Evolutionary conservation across 2,113 vertebrate species (phyloP).

Genomic region (Hipposideros armiger): DNA sequence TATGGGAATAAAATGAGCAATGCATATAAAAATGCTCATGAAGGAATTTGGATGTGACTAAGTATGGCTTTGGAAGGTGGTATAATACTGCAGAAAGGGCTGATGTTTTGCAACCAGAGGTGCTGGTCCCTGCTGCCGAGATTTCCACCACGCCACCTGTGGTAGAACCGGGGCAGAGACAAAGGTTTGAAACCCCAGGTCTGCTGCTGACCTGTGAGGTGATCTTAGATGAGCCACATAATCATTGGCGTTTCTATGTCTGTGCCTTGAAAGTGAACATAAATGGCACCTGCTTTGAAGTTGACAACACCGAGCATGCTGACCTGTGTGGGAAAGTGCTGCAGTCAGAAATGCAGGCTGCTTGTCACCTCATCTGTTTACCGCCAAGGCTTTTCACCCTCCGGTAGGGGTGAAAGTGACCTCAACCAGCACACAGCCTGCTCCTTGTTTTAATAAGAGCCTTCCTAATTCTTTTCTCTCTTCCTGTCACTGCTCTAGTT

Average conservation of each 20-base stretch:
- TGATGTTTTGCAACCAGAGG: rapidly evolving
- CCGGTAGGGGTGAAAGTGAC: background rate
- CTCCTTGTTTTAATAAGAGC: background rate
- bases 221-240: background rate
- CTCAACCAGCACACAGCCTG: background rate
- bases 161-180: background rate
- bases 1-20: background rate
- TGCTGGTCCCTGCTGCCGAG: background rate
- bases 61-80: background rate
- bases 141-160: background rate
- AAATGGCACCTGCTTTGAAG: background rate
- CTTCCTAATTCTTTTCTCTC: background rate
- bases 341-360: background rate
- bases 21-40: background rate
- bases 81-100: background rate
- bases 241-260: background rate
- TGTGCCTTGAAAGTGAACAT: background rate
- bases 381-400: background rate
- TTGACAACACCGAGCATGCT: background rate
- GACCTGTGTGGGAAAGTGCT: background rate
- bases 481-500: background rate
- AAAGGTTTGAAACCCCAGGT: background rate
- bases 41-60: background rate
- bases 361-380: background rate
- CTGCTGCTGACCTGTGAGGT: background rate